These are phyloP conservation scores for Halichondria panicea DNA, from an alignment of 37 sponge, comb jelly and placozoan species.

Conservation along the genomic window DNA sequence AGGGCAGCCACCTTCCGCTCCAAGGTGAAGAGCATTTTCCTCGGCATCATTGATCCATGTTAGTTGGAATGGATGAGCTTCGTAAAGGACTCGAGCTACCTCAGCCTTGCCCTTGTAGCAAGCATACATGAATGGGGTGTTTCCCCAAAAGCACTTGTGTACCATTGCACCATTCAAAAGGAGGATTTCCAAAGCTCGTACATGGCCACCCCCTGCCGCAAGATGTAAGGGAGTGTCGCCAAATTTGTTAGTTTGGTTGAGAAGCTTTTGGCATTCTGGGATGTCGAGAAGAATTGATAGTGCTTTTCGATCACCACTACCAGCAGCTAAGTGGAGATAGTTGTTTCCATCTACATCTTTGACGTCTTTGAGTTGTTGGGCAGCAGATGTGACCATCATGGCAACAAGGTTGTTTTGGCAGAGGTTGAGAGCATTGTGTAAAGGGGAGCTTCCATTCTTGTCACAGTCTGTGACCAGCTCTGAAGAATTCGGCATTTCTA, in stretches of 20 bases:
- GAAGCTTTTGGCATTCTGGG: conserved; percentile 29
- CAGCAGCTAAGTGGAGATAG: conserved; percentile 68
- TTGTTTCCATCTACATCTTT: conserved; percentile 57
- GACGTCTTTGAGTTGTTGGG: conserved; percentile 19
- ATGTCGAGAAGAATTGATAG: conserved; percentile 44
- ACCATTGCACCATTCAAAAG: conserved; percentile 82
- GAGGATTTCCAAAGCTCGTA: conserved; percentile 66
- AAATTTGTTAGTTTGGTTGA: conserved; percentile 62
- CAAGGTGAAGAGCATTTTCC: conserved; percentile 75
- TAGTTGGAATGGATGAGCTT: conserved; percentile 69
- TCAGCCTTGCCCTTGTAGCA: conserved; percentile 41
- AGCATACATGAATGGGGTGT: conserved; percentile 73
- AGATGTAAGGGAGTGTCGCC: conserved; percentile 83
- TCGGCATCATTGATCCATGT: conserved; percentile 56
- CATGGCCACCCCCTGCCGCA: conserved; percentile 59
- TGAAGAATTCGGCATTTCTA: conserved; percentile 22
- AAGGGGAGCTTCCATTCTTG: conserved; percentile 31
- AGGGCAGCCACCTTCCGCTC: conserved; percentile 57
- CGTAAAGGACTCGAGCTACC: conserved; percentile 34
- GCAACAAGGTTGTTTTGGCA: conserved; percentile 22
- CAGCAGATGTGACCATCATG: conserved; percentile 15
- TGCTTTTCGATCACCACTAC: conserved; percentile 46
- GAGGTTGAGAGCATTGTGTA: conserved; percentile 44
- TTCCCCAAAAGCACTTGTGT: conserved; percentile 62
- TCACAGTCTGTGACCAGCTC: conserved; percentile 41